Evolutionary conservation across 2,797 vertebrate genomes (phyloP).

Genomic region (Salarias fasciatus): DNA sequence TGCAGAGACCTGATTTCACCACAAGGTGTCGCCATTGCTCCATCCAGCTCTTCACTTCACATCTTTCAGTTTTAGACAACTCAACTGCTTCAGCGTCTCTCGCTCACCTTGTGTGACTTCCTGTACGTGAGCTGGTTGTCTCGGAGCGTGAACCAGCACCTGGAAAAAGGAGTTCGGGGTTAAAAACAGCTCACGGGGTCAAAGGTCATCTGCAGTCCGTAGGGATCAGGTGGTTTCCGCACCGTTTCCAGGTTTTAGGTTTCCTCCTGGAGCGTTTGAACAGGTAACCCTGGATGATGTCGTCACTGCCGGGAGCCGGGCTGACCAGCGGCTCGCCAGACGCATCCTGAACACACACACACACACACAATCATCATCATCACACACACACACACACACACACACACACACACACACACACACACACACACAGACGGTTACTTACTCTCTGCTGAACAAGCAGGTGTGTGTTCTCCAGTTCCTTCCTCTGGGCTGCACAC

Average conservation of each 20-base stretch:
- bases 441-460: conserved; percentile 82
- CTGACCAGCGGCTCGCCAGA: conserved; percentile 72
- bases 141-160: conserved; percentile 82
- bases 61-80: no score
- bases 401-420: no score
- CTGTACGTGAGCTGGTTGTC: conserved; percentile 81
- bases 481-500: conserved; percentile 70
- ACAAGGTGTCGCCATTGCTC: no score
- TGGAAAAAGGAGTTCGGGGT: conserved; percentile 40
- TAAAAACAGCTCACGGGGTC: no score
- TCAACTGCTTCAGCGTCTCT: no score
- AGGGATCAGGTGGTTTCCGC: neutral
- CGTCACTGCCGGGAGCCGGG: conserved; percentile 43
- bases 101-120: conserved; percentile 80
- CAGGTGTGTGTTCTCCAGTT: conserved; percentile 81
- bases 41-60: no score
- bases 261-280: conserved; percentile 83
- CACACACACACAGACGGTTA: no score
- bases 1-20: no score
- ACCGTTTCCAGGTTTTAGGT: conserved; percentile 84
- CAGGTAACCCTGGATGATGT: conserved; percentile 79
- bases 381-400: no score
- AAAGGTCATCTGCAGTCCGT: no score
- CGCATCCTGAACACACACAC: conserved; percentile 70
- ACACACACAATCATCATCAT: no score